Base-by-base conservation (phyloP, 2,888 invertebrate species). In the Acronicta alni region DNA sequence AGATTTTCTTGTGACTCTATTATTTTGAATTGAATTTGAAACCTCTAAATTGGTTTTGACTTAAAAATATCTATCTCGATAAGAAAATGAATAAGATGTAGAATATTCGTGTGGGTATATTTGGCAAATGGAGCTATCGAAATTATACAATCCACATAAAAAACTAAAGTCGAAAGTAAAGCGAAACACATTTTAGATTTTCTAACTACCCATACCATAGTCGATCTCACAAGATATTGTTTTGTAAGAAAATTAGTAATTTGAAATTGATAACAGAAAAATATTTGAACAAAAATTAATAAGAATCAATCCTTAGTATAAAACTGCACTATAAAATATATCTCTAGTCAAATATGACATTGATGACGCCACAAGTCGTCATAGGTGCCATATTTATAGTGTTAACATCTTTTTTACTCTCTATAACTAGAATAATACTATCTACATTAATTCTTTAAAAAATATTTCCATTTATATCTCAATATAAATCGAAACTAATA, bases 391-490 rank as follows among this genome's bases (percentile, higher is more conserved):
- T 83, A 75, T 82, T 79, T 77, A 66, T 69, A 79, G 75, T 49
- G 56, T 72, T 79, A 86, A 87, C 86, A 82, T 81, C 61, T 75
- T 81, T 73, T 79, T 76, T 82, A 83, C 81, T 83, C 76, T 84
- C n/a, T 67, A 79, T 76, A 77, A 72, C 77, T 83, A 67, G 75
- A 70, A 64, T 75, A 79, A 63, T 77, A 58, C 74, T 72, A 72
- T 75, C 70, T 78, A 72, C 70, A 78, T 57, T 67, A 72, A 77
- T 70, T 65, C 46, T 52, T 64, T 52, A 49, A 58, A 63, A n/a
- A 61, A 70, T 76, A 70, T 79, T 58, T 60, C 65, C 67, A 65
- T 77, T 67, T 62, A 75, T 69, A 64, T 67, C 62, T 71, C 60
- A 59, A 66, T 57, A 62, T 58, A 60, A 75, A 71, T 79, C 66